These are phyloP conservation scores for Hymenopus coronatus DNA, from an alignment of 2,888 invertebrate genomes.

Conservation along the genomic window DNA sequence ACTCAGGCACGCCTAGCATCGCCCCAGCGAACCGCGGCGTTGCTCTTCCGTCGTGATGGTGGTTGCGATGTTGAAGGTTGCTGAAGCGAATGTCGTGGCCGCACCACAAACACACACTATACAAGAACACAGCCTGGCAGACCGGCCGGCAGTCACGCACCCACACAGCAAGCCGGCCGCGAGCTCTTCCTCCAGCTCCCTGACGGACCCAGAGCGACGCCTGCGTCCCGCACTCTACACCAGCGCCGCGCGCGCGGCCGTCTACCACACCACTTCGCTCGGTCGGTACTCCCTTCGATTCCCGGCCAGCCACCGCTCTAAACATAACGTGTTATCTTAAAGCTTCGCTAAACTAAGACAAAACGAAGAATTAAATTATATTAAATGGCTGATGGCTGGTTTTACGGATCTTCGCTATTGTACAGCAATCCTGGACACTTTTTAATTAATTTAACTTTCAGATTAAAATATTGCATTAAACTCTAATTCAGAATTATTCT, in stretches of 20 bases:
- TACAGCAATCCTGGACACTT: too few relatives aligned
- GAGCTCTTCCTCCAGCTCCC: conserved; percentile 1
- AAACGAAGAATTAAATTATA: too few relatives aligned
- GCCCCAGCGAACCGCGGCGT: conserved; percentile 1
- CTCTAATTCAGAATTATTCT: too few relatives aligned
- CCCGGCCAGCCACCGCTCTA: not conserved
- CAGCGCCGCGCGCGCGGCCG: not conserved
- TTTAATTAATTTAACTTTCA: too few relatives aligned
- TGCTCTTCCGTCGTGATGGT: not conserved
- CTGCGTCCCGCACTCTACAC: not conserved
- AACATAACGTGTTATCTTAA: too few relatives aligned
- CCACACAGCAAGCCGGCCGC: not conserved
- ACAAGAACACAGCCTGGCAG: not conserved
- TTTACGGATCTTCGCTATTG: too few relatives aligned
- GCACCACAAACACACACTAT: not conserved
- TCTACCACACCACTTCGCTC: not conserved
- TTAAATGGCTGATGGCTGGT: too few relatives aligned
- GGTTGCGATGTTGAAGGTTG: not conserved
- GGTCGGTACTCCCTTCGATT: not conserved
- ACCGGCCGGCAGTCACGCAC: not conserved
- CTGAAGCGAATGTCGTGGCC: not conserved
- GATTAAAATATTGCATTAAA: too few relatives aligned
- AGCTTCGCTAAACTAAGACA: too few relatives aligned
- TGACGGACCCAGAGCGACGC: not conserved
- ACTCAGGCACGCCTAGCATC: conserved; percentile 18